phyloP scores from a whole-genome alignment of 2,797 vertebrate species.

The Leptatherina wallacei region DNA sequence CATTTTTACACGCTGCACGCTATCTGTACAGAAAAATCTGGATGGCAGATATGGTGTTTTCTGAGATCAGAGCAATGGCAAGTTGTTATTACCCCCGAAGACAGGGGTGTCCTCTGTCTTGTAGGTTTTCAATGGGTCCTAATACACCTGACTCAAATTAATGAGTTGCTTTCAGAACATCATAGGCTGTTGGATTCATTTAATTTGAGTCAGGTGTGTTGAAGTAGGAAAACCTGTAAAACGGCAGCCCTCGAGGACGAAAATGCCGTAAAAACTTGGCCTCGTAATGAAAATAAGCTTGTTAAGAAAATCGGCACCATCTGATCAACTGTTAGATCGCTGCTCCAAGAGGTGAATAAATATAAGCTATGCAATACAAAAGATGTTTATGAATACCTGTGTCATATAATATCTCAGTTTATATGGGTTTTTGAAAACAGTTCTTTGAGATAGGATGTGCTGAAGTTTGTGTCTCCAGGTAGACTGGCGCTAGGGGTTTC shows the following conservation, averaged over 20 bases:
- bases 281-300: background rate
- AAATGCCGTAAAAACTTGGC: background rate
- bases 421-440: conserved; percentile 29
- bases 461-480: conserved; percentile 37
- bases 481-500: conserved; percentile 56
- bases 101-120: no score
- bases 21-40: conserved; percentile 18
- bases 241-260: no score
- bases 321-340: background rate
- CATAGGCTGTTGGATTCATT: no score
- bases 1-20: background rate
- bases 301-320: background rate
- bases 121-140: no score
- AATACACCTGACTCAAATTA: no score
- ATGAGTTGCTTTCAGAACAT: no score
- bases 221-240: no score
- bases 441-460: background rate
- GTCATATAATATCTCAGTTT: conserved; percentile 16
- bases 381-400: conserved; percentile 31
- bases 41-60: background rate
- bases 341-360: background rate
- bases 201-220: no score
- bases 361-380: background rate
- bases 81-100: background rate
- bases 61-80: conserved; percentile 4